These are phyloP conservation scores for Phrixothrix hirtus DNA, from an alignment of 2,888 invertebrate species.

Conservation along the genomic window DNA sequence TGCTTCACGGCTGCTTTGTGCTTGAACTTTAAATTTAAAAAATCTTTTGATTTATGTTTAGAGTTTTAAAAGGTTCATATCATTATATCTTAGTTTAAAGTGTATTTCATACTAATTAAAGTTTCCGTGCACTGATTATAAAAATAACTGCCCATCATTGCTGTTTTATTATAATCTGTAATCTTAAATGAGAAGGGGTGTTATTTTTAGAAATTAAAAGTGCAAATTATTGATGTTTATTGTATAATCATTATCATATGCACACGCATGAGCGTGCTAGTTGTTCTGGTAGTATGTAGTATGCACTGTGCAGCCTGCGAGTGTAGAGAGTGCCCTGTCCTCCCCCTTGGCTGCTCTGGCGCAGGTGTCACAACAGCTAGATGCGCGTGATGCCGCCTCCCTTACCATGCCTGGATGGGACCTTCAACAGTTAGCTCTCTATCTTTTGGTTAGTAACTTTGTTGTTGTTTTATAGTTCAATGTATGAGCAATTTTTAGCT, in stretches of 20 bases:
- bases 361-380: conserved; percentile 56
- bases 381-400: conserved; percentile 54
- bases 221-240: conserved; percentile 1
- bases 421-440: conserved; percentile 72
- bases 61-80: conserved; percentile 2
- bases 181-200: too few species aligned
- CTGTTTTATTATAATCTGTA: too few species aligned
- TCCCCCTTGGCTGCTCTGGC: conserved; percentile 56
- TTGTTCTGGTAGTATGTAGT: conserved; percentile 51
- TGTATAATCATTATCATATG: conserved; percentile 31
- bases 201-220: too few species aligned
- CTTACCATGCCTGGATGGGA: conserved; percentile 73
- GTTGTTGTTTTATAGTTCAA: conserved; percentile 23
- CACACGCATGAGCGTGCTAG: conserved; percentile 47
- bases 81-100: too few species aligned
- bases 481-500: conserved; percentile 8
- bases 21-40: conserved; percentile 25
- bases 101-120: too few species aligned
- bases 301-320: conserved; percentile 52
- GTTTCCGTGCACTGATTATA: too few species aligned
- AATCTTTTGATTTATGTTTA: conserved; percentile 4
- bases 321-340: conserved; percentile 51
- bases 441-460: conserved; percentile 67
- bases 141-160: too few species aligned
- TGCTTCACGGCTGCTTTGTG: conserved; percentile 31